Evolutionary conservation across 2,888 invertebrate species (phyloP).

Genomic region (Pimpla rufipes): DNA sequence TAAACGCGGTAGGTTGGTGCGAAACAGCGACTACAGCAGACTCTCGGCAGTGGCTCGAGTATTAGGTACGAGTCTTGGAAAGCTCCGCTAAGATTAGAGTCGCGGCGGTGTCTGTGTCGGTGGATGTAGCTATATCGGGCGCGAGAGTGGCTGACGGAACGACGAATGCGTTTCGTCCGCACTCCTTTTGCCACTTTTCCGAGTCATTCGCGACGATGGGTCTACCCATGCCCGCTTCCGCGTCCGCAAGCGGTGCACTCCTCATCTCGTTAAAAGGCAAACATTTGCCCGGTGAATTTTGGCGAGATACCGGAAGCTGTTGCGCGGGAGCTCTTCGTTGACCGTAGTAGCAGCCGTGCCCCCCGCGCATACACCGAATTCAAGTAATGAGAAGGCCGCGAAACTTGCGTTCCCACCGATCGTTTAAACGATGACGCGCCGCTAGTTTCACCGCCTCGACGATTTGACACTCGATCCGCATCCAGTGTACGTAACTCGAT

Average conservation of each 20-base stretch:
- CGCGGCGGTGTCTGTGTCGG: constrained; percentile 18
- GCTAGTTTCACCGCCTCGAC: constrained; percentile 12
- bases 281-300: constrained; percentile 14
- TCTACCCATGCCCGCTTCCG: constrained; percentile 55
- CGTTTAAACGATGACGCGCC: constrained; percentile 66
- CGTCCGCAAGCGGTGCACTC: constrained; percentile 3
- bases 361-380: constrained; percentile 30
- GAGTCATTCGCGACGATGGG: constrained; percentile 53
- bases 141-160: constrained; percentile 32
- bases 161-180: constrained; percentile 16
- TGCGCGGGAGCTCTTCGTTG: neutral
- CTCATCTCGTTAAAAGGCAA: constrained; percentile 1
- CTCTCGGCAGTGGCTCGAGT: neutral
- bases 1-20: no score
- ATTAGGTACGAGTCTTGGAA: constrained; percentile 51
- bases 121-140: constrained; percentile 10
- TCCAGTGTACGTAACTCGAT: constrained; percentile 34
- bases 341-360: neutral
- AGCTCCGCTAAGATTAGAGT: constrained; percentile 62
- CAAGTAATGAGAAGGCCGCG: constrained; percentile 62
- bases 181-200: constrained; percentile 49
- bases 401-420: constrained; percentile 67
- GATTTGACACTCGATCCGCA: constrained; percentile 53
- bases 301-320: constrained; percentile 3
- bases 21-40: neutral